A percentile compares a stretch with the other conserved stretches of the same genome.
phyloP scores from a whole-genome alignment of 2,113 vertebrate species.

The Chinchilla lanigera region DNA sequence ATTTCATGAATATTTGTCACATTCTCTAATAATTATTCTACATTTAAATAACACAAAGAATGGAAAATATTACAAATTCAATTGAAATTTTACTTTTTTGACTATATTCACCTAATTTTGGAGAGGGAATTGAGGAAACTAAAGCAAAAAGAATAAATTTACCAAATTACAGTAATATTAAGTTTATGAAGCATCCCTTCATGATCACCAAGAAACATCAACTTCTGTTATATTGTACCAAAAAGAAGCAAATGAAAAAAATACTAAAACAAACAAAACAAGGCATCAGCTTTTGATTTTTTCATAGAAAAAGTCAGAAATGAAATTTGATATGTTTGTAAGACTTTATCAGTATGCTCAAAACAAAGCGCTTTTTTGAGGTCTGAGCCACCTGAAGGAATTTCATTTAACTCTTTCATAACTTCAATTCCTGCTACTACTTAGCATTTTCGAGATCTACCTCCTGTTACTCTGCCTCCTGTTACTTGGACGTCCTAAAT shows the following conservation, averaged over 20 bases:
- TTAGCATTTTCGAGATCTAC: neutral
- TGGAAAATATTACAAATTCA: slow-evolving; percentile 10
- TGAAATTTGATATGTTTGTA: neutral
- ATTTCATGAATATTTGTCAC: neutral
- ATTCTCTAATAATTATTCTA: neutral
- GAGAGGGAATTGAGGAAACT: neutral
- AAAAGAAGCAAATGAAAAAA: slow-evolving; percentile 3
- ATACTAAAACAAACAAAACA: neutral
- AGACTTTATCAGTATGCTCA: neutral
- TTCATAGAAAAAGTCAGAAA: neutral
- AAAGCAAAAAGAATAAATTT: neutral
- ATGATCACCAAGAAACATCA: neutral
- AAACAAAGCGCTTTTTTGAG: neutral
- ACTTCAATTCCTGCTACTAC: neutral
- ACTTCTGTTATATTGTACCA: neutral
- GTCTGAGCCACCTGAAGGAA: neutral
- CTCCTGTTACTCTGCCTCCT: neutral
- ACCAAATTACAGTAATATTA: neutral
- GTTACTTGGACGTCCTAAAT: neutral
- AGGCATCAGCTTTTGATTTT: slow-evolving; percentile 18
- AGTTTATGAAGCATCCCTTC: neutral
- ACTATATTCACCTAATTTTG: neutral
- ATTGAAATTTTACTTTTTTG: slow-evolving; percentile 24
- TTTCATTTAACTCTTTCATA: neutral
- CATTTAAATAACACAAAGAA: neutral